Percentiles rank a stretch among this genome's conserved stretches.
Conservation (phyloP, 2,888 invertebrate species). For the Geophilus truncorum region DNA sequence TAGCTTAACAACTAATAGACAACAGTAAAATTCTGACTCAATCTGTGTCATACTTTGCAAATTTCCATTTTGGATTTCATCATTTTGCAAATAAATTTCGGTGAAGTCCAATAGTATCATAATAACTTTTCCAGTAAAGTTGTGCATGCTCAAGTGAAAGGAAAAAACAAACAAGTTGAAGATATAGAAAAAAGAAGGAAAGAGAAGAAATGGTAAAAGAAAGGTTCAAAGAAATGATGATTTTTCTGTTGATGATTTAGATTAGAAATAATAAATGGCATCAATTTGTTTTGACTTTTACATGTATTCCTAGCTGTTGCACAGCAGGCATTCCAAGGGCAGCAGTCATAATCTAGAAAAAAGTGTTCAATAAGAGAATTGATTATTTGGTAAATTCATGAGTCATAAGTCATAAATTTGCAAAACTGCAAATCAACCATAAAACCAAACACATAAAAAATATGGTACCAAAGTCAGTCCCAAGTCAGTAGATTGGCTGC, state of each 20-base stretch:
- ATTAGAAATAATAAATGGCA: neutral
- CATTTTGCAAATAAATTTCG: neutral
- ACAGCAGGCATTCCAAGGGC: constrained; percentile 31
- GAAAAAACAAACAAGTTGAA: neutral
- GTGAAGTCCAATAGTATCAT: no score
- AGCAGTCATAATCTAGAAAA: constrained; percentile 30
- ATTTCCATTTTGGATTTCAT: no score
- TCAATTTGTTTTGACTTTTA: neutral
- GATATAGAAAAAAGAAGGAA: neutral
- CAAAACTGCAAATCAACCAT: neutral
- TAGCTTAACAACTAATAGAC: no score
- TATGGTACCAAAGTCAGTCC: neutral
- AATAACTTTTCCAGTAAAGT: neutral
- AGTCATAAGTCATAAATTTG: no score
- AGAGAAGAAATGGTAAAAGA: neutral
- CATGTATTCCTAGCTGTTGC: constrained; percentile 32
- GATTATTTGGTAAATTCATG: neutral
- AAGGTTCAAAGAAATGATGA: neutral
- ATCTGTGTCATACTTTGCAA: no score
- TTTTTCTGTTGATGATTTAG: neutral
- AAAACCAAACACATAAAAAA: neutral
- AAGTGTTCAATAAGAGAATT: neutral
- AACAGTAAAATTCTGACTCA: no score
- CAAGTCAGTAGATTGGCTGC: neutral
- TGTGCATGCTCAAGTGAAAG: neutral